These are phyloP conservation scores for Ceyx cyanopectus DNA, from an alignment of 2,113 vertebrate genomes.

Conservation along the genomic window DNA sequence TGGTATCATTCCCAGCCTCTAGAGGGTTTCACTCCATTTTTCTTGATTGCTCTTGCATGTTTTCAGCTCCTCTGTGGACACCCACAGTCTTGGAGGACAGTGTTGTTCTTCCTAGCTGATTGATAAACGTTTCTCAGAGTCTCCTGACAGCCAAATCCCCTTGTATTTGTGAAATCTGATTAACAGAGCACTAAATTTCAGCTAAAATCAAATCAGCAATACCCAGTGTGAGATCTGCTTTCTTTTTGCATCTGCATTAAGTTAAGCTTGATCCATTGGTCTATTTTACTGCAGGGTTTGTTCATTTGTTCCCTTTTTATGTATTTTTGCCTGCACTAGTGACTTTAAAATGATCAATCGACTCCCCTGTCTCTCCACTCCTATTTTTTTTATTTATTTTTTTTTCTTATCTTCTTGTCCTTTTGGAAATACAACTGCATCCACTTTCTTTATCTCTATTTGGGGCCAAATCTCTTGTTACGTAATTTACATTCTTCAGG, in stretches of 20 bases:
- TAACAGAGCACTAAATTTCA: slow-evolving; percentile 5
- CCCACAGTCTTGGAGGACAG: neutral
- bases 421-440: slow-evolving; percentile 14
- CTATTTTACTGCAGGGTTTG: neutral
- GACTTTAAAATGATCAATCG: neutral
- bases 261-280: neutral
- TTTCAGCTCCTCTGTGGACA: neutral
- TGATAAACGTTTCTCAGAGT: neutral
- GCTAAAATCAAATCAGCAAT: slow-evolving; percentile 17
- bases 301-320: neutral
- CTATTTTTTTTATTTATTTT: neutral
- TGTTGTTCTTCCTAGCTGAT: slow-evolving; percentile 18
- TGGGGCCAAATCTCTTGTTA: slow-evolving; percentile 27
- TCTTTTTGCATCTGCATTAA: slow-evolving; percentile 7
- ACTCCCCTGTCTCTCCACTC: neutral
- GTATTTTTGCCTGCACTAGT: neutral
- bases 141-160: neutral
- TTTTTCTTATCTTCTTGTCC: slow-evolving; percentile 9
- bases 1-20: neutral
- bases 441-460: slow-evolving; percentile 34
- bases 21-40: neutral
- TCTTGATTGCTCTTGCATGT: neutral
- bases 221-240: neutral
- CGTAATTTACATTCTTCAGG: slow-evolving; percentile 10
- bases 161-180: slow-evolving; percentile 9